A percentile compares a stretch with the other conserved stretches of the same genome.
Evolutionary conservation across 2,797 vertebrate species (phyloP).

Genomic region (Hozukius guyotensis): DNA sequence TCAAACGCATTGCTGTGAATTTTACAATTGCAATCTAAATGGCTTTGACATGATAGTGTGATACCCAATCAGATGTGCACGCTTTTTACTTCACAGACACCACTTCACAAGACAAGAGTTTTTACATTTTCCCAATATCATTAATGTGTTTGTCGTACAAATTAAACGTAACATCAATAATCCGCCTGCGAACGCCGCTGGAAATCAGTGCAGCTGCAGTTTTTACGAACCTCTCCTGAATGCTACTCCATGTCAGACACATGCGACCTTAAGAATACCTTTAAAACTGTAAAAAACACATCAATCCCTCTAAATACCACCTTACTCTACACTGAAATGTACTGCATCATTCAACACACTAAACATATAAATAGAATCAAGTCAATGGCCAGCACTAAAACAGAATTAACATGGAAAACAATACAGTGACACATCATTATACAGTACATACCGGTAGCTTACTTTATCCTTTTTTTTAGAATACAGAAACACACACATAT

Average conservation of each 20-base stretch:
- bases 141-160: slow-evolving; percentile 10
- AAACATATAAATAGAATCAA: slow-evolving; percentile 45
- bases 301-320: slow-evolving; percentile 4
- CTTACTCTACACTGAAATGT: slow-evolving; percentile 4
- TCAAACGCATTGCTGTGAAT: slow-evolving; percentile 41
- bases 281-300: slow-evolving; percentile 14
- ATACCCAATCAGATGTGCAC: slow-evolving; percentile 50
- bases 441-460: slow-evolving; percentile 38
- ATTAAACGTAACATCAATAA: slow-evolving; percentile 18
- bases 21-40: slow-evolving; percentile 46
- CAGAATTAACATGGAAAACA: slow-evolving; percentile 33
- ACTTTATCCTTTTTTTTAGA: slow-evolving; percentile 14
- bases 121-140: slow-evolving; percentile 27
- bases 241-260: slow-evolving; percentile 64
- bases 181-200: not conserved
- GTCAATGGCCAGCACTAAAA: slow-evolving; percentile 22
- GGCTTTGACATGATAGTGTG: slow-evolving; percentile 39
- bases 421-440: slow-evolving; percentile 52
- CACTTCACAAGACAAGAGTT: slow-evolving; percentile 69
- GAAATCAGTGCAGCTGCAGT: slow-evolving; percentile 11
- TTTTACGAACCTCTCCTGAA: slow-evolving; percentile 41
- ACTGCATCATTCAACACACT: slow-evolving; percentile 19
- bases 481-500: slow-evolving; percentile 26
- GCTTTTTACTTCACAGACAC: slow-evolving; percentile 60
- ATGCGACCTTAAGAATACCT: slow-evolving; percentile 50